Evolutionary conservation across 2,113 vertebrate genomes (phyloP), one percentile per base, ranked within the genome.

Genomic region (Archilochus colubris): DNA sequence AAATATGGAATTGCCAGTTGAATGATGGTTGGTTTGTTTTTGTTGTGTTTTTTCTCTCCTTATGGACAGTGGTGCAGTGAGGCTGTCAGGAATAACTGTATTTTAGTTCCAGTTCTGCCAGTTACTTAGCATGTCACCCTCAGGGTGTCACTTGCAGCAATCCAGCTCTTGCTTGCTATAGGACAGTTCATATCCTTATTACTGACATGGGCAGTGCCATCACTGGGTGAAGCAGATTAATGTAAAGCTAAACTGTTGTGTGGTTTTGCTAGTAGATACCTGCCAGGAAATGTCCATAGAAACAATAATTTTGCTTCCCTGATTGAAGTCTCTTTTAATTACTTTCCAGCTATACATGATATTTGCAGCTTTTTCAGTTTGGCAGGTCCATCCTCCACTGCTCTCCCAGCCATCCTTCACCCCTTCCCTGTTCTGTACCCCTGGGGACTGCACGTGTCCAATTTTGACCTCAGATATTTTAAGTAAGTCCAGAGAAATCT

Each of bases 391-490:
- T 67, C 40, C 15, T 76, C 24, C 24, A 53, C 36, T 20, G 62
- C 31, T 61, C 69, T 75, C 64, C 57, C 76, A 67, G 28, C 57
- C 81, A 11, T 68, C 14, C 57, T 91, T 92, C 22, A 19, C 21
- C 14, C 4, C 27, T 94, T 48, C 75, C 20, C 43, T 67, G 7
- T 80, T 77, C 22, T 20, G 76, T 66, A 25, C 66, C 55, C 80
- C 61, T 9, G 7, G 0, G 4, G 76, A 53, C 54, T 58, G 40
- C 79, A 89, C 6, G 1, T 87, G 61, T 78, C 64, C 70, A 61
- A 86, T 33, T 88, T 54, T 93, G 57, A 83, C 57, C 91, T 88
- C 82, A 81, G 84, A 89, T 88, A 78, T 61, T 86, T 93, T 68
- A 93, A 53, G 79, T 40, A 93, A 86, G 90, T 80, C 64, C 64